Evolutionary conservation across 2,113 vertebrate species (phyloP).

Genomic region (Ornithorhynchus anatinus): DNA sequence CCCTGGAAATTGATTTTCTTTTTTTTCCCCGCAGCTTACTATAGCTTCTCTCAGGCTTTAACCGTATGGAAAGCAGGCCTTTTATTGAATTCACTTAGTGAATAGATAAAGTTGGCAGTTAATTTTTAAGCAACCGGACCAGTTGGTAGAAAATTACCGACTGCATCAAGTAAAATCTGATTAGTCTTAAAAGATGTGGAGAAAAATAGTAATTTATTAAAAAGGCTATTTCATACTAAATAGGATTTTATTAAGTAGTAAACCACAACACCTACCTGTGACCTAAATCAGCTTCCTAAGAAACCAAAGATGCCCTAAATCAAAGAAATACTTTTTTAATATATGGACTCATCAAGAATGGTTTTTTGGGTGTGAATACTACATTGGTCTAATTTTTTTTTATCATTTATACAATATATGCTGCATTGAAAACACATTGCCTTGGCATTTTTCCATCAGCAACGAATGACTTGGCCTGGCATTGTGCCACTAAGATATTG

Average conservation of each 20-base stretch:
- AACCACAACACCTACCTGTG: conserved; percentile 4
- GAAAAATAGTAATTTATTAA: conserved; percentile 27
- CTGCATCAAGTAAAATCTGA: conserved; percentile 21
- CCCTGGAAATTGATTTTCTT: conserved; percentile 52
- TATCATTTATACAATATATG: not conserved
- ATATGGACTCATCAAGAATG: not conserved
- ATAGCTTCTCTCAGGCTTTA: conserved; percentile 45
- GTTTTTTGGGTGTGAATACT: not conserved
- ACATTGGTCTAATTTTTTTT: not conserved
- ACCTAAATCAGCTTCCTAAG: not conserved
- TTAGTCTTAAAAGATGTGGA: not conserved
- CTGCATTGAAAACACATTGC: conserved; percentile 6
- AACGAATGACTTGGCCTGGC: not conserved
- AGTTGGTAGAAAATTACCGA: conserved; percentile 17
- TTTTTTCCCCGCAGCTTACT: conserved; percentile 34
- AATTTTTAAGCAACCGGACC: conserved; percentile 33
- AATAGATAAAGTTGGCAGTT: conserved; percentile 44
- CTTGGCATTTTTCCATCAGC: not conserved
- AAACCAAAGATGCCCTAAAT: not conserved
- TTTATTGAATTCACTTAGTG: conserved; percentile 35
- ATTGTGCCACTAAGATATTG: not conserved
- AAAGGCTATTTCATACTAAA: not conserved
- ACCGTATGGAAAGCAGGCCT: conserved; percentile 36
- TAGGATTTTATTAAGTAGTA: conserved; percentile 14
- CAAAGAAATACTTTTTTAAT: not conserved